A percentile compares a stretch with the other conserved stretches of the same genome.
phyloP scores from a whole-genome alignment of 2,888 invertebrate species.

The Drosophila flavopinicola region DNA sequence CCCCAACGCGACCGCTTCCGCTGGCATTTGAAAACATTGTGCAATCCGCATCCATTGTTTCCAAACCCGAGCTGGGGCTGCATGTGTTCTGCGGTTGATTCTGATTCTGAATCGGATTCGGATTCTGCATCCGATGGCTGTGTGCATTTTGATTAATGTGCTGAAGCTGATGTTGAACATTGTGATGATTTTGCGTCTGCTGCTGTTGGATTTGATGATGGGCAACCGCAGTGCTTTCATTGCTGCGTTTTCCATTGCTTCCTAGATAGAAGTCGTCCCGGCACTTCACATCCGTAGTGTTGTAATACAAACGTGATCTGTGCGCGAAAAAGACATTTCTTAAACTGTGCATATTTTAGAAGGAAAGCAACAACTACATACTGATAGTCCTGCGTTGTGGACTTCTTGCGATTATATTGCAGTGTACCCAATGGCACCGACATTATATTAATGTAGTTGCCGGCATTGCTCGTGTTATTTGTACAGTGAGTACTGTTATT shows the following conservation, averaged over 20 bases:
- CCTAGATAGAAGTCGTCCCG: constrained; percentile 83
- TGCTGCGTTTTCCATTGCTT: constrained; percentile 60
- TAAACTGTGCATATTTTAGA: too few species aligned
- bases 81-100: constrained; percentile 56
- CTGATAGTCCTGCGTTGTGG: constrained; percentile 84
- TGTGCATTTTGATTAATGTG: constrained; percentile 54
- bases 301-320: constrained; percentile 83
- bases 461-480: constrained; percentile 50
- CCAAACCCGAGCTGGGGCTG: constrained; percentile 57
- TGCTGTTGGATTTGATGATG: constrained; percentile 62
- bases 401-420: constrained; percentile 84
- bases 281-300: constrained; percentile 82
- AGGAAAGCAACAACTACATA: constrained; percentile 68
- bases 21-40: constrained; percentile 68
- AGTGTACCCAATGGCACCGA: constrained; percentile 82
- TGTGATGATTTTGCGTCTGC: constrained; percentile 59
- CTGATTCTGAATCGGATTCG: too few species aligned
- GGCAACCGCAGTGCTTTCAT: constrained; percentile 49
- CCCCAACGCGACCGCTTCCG: constrained; percentile 75
- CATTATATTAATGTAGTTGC: constrained; percentile 84
- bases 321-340: too few species aligned
- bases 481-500: constrained; percentile 63
- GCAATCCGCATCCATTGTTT: constrained; percentile 77
- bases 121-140: constrained; percentile 52
- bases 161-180: constrained; percentile 70